Conservation (phyloP, 1,140 invertebrate species). For the Habropoda laboriosa region DNA sequence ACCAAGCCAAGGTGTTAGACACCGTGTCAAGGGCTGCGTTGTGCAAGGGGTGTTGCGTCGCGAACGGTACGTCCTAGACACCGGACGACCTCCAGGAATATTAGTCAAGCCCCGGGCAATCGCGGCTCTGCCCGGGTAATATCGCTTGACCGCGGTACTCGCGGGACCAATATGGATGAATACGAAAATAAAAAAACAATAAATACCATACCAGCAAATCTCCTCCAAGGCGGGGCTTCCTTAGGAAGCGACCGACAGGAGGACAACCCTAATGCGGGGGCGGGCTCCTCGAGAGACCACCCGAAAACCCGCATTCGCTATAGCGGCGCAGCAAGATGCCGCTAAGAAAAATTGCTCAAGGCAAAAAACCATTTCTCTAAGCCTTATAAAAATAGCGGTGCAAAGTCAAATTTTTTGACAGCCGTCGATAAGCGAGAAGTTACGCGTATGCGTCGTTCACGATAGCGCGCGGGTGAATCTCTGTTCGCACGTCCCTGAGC, state of each 20-base stretch:
- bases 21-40: not conserved
- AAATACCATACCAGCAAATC: not conserved
- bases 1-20: not conserved
- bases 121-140: no score
- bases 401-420: no score
- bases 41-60: not conserved
- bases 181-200: not conserved
- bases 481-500: no score
- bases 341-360: not conserved
- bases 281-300: no score
- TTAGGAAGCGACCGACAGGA: not conserved
- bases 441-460: no score
- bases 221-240: not conserved
- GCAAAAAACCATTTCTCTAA: no score
- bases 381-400: no score
- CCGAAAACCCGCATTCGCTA: not conserved
- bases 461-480: no score
- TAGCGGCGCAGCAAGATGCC: not conserved
- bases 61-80: conserved; percentile 4
- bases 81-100: conserved; percentile 14
- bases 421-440: no score
- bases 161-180: not conserved
- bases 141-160: not conserved
- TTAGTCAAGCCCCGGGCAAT: conserved; percentile 2
- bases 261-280: not conserved